Base-by-base conservation (phyloP, 2,797 vertebrate species). In the Rhynchonycteris naso region DNA sequence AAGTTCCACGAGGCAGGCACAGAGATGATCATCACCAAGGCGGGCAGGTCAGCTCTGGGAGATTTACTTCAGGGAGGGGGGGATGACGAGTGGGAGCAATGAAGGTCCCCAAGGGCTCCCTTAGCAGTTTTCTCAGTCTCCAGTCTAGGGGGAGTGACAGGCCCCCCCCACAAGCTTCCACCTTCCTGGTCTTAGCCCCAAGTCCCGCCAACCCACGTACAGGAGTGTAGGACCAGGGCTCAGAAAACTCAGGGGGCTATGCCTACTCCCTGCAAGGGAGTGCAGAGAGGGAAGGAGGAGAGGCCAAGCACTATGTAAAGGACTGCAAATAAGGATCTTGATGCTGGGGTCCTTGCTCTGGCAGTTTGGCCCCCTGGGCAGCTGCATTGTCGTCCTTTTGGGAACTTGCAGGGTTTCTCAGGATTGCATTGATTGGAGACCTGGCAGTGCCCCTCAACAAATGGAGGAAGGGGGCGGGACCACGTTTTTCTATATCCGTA, bases 21-120 rank as follows among this genome's bases (percentile, higher is more conserved):
- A 0, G 99, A 99, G 98, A 99, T 99, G 99, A 99, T 99, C 98
- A 99, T 99, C 97, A 99, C 99, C 59, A 99, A 99, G 98, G 99
- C 99, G 89, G 99, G 99, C 98, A 99, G 99, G 96, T 98, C 93
- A 97, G 97, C 69, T 12, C 24, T 12, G 93, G 47, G 88, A 92
- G 26, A 35, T 28, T 18, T 13, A 16, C 78, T 28, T 38, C 4
- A 30, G 65, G 63, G 21, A 7, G 21, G 0, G 59, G 59, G 43
- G 33, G 50, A 18, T 54, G 69, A 14, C 1, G 38, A 66, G 56
- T 30, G 68, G 84, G 65, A 83, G 33, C 33, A 4, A 0, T 4
- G 75, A 59, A 74, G 18, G 43, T 28, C 65, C 26, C 43, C 13
- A 30, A 26, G 35, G 35, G 15, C 38, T 66, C 22, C 2, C 76